A percentile compares a stretch with the other conserved stretches of the same genome.
These are phyloP conservation scores for Hydroisotoma schaefferi DNA, from an alignment of 2,888 invertebrate genomes.

Conservation along the genomic window DNA sequence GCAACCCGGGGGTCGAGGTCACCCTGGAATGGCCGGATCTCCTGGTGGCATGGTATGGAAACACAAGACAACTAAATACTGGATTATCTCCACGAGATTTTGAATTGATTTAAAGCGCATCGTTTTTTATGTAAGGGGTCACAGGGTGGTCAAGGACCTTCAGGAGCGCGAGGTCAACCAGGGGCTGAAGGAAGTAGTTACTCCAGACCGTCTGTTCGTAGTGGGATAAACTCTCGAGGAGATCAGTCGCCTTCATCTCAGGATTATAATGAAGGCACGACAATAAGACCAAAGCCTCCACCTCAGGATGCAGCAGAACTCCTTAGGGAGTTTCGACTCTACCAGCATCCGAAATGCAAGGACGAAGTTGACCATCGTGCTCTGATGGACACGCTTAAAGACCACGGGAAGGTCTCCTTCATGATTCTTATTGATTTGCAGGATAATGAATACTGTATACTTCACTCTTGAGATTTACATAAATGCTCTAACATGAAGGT, in stretches of 20 bases:
- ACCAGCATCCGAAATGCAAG: conserved; percentile 36
- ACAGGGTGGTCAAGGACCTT: conserved; percentile 16
- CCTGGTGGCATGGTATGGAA: no score
- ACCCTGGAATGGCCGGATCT: background rate
- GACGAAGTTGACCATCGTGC: conserved; percentile 33
- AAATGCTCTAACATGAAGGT: no score
- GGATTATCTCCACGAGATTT: background rate
- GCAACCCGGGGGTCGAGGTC: background rate
- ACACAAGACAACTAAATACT: no score
- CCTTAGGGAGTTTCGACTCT: conserved; percentile 23
- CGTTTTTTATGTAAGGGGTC: conserved; percentile 11
- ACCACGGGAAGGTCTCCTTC: conserved; percentile 32
- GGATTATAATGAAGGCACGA: background rate
- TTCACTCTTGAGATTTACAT: conserved; percentile 28
- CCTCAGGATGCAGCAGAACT: conserved; percentile 22
- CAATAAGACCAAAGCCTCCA: conserved; percentile 13
- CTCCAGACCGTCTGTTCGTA: background rate
- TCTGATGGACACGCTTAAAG: conserved; percentile 29
- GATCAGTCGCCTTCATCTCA: conserved; percentile 23
- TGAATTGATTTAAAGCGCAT: background rate
- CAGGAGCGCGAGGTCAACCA: conserved; percentile 14
- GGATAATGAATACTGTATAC: conserved; percentile 39
- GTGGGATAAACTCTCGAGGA: conserved; percentile 20
- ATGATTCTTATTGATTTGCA: conserved; percentile 40
- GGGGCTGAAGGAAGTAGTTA: background rate